A percentile compares a stretch with the other conserved stretches of the same genome.
Evolutionary conservation across 2,113 vertebrate genomes (phyloP).

Genomic region (Nematolebias whitei): DNA sequence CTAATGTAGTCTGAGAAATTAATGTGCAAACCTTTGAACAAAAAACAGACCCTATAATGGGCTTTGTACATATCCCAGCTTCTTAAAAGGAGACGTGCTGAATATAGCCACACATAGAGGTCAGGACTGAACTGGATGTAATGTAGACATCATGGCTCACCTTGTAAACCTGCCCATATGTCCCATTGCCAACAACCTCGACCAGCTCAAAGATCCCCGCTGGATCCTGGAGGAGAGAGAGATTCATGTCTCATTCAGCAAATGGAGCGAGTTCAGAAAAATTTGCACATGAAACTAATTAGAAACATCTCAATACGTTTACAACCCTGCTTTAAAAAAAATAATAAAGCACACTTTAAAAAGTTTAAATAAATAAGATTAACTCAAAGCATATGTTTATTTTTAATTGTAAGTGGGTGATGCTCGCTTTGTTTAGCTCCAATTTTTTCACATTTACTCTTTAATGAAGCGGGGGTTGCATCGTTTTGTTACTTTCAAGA

Average conservation of each 20-base stretch:
- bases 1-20: constrained; percentile 17
- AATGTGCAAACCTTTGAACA: constrained; percentile 6
- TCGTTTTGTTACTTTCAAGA: not conserved
- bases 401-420: constrained; percentile 21
- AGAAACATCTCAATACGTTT: not conserved
- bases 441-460: constrained; percentile 18
- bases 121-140: not conserved
- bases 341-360: not conserved
- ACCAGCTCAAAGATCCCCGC: constrained; percentile 93
- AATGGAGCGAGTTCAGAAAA: not conserved
- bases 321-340: not conserved
- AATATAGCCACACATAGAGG: not conserved
- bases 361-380: not conserved
- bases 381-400: constrained; percentile 2
- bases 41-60: not conserved
- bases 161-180: constrained; percentile 88
- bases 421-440: constrained; percentile 23
- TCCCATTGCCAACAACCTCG: constrained; percentile 86
- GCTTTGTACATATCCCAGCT: constrained; percentile 7
- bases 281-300: not conserved
- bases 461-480: constrained; percentile 19
- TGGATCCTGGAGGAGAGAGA: constrained; percentile 81
- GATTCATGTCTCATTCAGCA: not conserved
- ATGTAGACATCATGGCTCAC: constrained; percentile 73
- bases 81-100: not conserved